Evolutionary conservation across 2,797 vertebrate genomes (phyloP).

Genomic region (Pipistrellus nathusii): DNA sequence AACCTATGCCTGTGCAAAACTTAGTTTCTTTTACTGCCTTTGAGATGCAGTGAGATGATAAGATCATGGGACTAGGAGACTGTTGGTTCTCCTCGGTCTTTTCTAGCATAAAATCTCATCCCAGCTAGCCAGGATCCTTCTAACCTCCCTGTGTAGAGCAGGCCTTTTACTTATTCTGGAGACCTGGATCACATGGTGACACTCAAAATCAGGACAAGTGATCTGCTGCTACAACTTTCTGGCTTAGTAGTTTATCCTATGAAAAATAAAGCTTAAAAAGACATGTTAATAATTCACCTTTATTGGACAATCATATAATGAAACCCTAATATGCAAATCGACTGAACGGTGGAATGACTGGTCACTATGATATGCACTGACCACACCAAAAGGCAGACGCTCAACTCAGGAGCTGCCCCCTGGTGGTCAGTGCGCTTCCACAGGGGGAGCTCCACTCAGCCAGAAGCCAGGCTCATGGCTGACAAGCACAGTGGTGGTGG

Average conservation of each 20-base stretch:
- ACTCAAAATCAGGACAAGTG: slow-evolving; percentile 11
- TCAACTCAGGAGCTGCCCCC: too few species aligned
- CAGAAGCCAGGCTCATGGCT: too few species aligned
- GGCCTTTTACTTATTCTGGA: slow-evolving; percentile 6
- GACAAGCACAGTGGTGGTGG: too few species aligned
- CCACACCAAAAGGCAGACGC: too few species aligned
- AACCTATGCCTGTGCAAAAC: background rate
- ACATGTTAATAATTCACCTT: slow-evolving; percentile 51
- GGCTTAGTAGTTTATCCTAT: slow-evolving; percentile 29
- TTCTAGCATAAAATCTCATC: background rate
- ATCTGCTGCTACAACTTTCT: slow-evolving; percentile 40
- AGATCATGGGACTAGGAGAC: background rate
- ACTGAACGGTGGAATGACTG: too few species aligned
- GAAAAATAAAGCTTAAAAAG: slow-evolving; percentile 54
- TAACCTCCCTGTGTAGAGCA: background rate
- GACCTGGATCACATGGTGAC: background rate
- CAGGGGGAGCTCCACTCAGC: too few species aligned
- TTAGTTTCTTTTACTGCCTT: background rate
- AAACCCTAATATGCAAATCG: too few species aligned
- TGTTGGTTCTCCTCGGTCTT: background rate
- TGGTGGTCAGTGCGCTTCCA: too few species aligned
- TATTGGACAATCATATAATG: background rate
- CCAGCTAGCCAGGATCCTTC: background rate
- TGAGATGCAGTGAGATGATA: background rate
- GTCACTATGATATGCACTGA: too few species aligned